Conservation (phyloP, 2,797 vertebrate species). For the Balearica regulorum region DNA sequence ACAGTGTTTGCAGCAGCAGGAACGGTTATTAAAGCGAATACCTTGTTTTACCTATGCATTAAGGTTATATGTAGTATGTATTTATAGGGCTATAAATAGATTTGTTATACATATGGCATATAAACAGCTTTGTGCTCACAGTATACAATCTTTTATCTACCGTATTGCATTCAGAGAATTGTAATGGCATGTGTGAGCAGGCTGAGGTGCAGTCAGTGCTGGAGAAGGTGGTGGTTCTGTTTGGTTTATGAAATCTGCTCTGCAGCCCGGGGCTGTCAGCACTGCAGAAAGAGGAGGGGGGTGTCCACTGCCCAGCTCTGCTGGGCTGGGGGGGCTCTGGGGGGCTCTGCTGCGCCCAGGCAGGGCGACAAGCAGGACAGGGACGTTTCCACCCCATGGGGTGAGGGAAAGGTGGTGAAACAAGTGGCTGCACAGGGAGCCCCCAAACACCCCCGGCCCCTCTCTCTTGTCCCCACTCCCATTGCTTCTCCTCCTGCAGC, state of each 20-base stretch:
- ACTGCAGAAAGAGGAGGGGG: neutral
- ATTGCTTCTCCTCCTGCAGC: neutral
- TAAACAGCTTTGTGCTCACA: constrained; percentile 6
- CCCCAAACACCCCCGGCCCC: neutral
- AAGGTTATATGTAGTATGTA: neutral
- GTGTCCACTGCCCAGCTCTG: neutral
- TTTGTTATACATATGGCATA: neutral
- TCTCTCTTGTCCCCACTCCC: neutral
- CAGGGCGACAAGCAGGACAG: neutral
- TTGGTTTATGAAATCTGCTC: neutral
- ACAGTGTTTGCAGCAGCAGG: neutral
- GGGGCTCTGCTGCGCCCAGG: neutral
- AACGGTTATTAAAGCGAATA: rapidly evolving
- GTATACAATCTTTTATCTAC: neutral
- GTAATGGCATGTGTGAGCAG: rapidly evolving
- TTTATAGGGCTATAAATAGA: neutral
- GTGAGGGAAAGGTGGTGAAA: neutral
- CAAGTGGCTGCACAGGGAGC: neutral
- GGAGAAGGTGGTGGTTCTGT: neutral
- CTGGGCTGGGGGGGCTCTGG: neutral
- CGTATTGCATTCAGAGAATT: neutral
- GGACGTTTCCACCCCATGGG: rapidly evolving
- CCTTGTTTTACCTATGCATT: neutral
- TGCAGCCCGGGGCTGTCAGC: rapidly evolving
- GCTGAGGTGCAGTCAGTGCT: neutral